Conservation (phyloP, 2,888 invertebrate genomes). For the Drosophila phalerata region DNA sequence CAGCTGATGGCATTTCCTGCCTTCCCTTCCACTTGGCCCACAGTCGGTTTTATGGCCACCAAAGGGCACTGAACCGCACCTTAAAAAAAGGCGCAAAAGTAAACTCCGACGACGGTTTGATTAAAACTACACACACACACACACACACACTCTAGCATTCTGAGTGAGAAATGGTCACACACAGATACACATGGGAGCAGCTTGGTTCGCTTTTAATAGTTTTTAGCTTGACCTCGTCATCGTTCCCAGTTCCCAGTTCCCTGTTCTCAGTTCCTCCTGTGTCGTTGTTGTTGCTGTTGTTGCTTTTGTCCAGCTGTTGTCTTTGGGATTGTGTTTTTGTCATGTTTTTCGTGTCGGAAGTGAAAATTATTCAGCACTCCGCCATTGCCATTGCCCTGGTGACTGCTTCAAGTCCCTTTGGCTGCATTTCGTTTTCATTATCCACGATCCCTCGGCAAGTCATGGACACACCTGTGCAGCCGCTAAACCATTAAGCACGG, state of each 20-base stretch:
- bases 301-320: constrained; percentile 52
- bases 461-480: constrained; percentile 75
- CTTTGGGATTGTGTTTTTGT: constrained; percentile 53
- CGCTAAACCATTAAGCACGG: constrained; percentile 38
- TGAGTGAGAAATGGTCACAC: constrained; percentile 59
- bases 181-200: constrained; percentile 74
- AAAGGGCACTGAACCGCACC: constrained; percentile 82
- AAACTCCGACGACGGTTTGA: constrained; percentile 75
- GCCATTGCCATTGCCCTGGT: constrained; percentile 66
- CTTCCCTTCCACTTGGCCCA: constrained; percentile 42
- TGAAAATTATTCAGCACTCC: constrained; percentile 72
- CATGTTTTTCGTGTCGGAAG: constrained; percentile 77
- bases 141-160: constrained; percentile 31
- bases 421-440: constrained; percentile 77
- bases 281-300: constrained; percentile 18
- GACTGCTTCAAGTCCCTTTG: constrained; percentile 62
- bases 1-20: constrained; percentile 75
- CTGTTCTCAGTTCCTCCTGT: constrained; percentile 31
- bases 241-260: constrained; percentile 42
- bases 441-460: constrained; percentile 70
- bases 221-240: constrained; percentile 80
- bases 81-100: constrained; percentile 74
- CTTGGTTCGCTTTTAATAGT: constrained; percentile 73
- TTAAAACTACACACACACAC: constrained; percentile 67
- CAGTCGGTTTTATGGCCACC: constrained; percentile 72